Conservation (phyloP, 1,140 invertebrate genomes). For the Akabosia matsudoensis region DNA sequence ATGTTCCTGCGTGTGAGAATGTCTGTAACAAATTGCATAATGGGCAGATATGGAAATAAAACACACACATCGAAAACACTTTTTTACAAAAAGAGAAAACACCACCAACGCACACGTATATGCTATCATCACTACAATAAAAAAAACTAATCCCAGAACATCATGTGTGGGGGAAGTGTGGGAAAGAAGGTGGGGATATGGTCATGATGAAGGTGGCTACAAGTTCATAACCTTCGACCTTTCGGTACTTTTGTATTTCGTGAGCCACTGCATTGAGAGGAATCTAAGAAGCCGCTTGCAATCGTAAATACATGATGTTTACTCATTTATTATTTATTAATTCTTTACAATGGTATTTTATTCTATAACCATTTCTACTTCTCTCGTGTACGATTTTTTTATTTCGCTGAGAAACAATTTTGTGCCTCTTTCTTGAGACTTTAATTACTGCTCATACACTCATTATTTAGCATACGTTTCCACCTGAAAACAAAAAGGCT, state of each 20-base stretch:
- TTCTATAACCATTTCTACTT: no score
- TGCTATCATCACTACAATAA: neutral
- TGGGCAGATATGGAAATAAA: neutral
- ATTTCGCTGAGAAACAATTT: no score
- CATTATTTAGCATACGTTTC: neutral
- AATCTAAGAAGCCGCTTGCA: slow-evolving; percentile 33
- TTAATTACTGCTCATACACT: neutral
- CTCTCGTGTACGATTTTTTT: no score
- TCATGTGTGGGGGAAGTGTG: slow-evolving; percentile 29
- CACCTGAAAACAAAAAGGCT: neutral
- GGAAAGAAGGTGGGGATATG: slow-evolving; percentile 34
- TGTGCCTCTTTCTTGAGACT: no score
- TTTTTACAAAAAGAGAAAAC: no score
- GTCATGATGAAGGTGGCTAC: slow-evolving; percentile 28
- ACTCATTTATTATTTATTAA: slow-evolving; percentile 34
- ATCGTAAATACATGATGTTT: slow-evolving; percentile 30
- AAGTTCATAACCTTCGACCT: slow-evolving; percentile 32
- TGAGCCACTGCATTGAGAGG: slow-evolving; percentile 25
- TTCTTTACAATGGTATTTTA: neutral
- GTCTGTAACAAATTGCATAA: neutral
- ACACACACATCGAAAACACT: slow-evolving; percentile 2
- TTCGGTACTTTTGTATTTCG: slow-evolving; percentile 35
- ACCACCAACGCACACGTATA: neutral
- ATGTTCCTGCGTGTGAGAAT: slow-evolving; percentile 9
- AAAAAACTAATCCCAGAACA: neutral